Conservation (phyloP, 2,888 invertebrate species). For the Cyclophora albipunctata region DNA sequence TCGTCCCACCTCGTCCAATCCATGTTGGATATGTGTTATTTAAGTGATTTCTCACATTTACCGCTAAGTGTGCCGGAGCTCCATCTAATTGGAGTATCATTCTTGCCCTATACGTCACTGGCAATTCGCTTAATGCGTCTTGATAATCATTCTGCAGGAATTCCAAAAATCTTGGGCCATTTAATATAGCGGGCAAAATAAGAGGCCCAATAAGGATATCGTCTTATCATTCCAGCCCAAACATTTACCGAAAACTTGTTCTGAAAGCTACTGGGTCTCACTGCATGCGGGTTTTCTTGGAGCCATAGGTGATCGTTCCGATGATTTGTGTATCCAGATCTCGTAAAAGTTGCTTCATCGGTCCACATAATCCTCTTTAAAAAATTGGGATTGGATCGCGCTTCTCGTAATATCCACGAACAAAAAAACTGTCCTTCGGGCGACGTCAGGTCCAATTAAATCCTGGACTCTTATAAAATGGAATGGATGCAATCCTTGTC, state of each 20-base stretch:
- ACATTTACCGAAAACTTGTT: constrained; percentile 8
- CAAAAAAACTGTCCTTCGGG: constrained; percentile 5
- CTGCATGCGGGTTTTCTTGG: constrained; percentile 6
- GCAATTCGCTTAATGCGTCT: constrained; percentile 1
- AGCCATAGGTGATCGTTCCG: constrained; percentile 8
- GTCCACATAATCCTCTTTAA: constrained; percentile 6
- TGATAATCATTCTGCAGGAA: constrained; percentile 2
- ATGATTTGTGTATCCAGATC: constrained; percentile 4
- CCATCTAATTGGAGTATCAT: constrained; percentile 4
- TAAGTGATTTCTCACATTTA: constrained; percentile 1
- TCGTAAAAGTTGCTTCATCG: constrained; percentile 4
- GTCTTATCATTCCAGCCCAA: constrained; percentile 8
- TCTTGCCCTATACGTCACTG: neutral
- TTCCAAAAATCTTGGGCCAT: constrained; percentile 10
- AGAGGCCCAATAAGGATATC: constrained; percentile 4
- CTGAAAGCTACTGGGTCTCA: constrained; percentile 3
- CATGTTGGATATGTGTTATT: neutral
- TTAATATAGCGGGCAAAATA: constrained; percentile 6
- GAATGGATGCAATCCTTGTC: constrained; percentile 6
- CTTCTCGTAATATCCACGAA: constrained; percentile 4
- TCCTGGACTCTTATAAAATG: constrained; percentile 8
- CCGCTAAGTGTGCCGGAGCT: constrained; percentile 5
- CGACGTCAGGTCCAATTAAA: constrained; percentile 3
- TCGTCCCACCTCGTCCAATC: too few species aligned
- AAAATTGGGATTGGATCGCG: constrained; percentile 2